Conservation (phyloP, 2,888 invertebrate species). For the Eristalis pertinax region DNA sequence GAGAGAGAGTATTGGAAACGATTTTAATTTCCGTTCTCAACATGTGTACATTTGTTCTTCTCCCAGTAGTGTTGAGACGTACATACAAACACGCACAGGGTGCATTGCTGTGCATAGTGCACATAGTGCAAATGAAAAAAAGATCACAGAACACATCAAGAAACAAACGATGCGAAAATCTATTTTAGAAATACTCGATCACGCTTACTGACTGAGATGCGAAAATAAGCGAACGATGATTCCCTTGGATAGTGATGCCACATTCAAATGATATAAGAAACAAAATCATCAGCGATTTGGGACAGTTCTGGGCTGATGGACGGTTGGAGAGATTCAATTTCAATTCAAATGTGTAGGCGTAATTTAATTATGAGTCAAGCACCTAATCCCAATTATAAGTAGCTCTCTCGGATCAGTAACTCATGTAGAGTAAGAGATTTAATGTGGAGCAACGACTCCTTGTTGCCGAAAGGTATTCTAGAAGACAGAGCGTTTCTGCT, state of each 20-base stretch:
- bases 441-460: no score
- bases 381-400: no score
- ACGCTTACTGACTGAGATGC: constrained; percentile 40
- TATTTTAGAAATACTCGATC: constrained; percentile 54
- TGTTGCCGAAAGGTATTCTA: no score
- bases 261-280: background rate
- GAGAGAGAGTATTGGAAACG: constrained; percentile 27
- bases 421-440: no score
- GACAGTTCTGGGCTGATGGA: no score
- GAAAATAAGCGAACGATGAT: constrained; percentile 1
- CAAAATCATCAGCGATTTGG: background rate
- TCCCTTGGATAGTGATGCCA: constrained; percentile 1
- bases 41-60: constrained; percentile 21
- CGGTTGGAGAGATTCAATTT: background rate
- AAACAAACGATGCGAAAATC: constrained; percentile 24
- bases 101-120: constrained; percentile 27
- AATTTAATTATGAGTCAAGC: no score
- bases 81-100: constrained; percentile 14
- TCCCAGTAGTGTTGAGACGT: constrained; percentile 16
- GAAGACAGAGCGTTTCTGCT: no score
- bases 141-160: background rate
- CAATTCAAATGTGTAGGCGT: background rate
- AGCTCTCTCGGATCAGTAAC: no score
- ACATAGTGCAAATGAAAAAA: constrained; percentile 31
- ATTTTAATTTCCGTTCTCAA: constrained; percentile 47